Evolutionary conservation across 2,888 invertebrate species (phyloP).

Genomic region (Metallyticus violacea): DNA sequence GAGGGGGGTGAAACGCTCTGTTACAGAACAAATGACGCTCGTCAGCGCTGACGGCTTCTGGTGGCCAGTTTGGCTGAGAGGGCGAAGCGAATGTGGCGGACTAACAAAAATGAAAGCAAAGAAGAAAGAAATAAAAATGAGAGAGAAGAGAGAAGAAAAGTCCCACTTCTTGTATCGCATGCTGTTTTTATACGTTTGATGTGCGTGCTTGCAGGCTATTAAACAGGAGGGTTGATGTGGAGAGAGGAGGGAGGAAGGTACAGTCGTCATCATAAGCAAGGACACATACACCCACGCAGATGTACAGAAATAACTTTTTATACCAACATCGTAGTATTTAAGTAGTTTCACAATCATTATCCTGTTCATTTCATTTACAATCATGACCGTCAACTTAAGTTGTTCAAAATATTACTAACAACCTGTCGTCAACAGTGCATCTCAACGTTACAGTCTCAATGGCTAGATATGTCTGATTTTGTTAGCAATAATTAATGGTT

Average conservation of each 20-base stretch:
- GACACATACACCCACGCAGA: background rate
- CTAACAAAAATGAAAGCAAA: background rate
- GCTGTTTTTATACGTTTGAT: background rate
- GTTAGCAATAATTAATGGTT: no score
- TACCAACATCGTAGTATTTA: no score
- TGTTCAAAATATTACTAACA: no score
- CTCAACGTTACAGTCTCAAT: no score
- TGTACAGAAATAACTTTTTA: no score
- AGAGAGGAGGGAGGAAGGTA: background rate
- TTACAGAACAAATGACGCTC: background rate
- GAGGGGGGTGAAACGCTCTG: background rate
- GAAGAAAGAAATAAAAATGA: background rate
- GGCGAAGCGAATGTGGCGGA: no score
- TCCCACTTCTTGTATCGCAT: background rate
- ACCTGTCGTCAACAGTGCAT: no score
- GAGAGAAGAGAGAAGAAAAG: background rate
- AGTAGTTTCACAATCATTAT: no score
- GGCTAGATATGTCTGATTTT: no score
- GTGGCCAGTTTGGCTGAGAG: background rate
- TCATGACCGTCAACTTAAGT: no score
- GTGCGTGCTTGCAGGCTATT: background rate
- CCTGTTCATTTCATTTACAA: no score
- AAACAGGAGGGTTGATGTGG: background rate
- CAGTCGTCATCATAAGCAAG: background rate
- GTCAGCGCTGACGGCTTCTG: background rate